Evolutionary conservation across 2,888 invertebrate species (phyloP).

Genomic region (Anoplius nigerrimus): DNA sequence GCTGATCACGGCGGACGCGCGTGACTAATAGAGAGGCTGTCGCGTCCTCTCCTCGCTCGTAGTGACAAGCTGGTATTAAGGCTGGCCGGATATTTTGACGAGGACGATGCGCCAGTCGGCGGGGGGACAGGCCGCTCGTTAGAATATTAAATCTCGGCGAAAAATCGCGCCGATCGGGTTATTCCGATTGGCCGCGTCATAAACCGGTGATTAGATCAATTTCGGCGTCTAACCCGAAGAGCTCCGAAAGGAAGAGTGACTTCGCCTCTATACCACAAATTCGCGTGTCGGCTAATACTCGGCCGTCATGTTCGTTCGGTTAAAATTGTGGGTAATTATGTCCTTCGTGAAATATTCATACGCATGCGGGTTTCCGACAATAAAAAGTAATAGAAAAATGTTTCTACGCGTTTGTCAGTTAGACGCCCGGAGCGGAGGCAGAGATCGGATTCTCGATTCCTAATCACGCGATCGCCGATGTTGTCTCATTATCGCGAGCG

Average conservation of each 20-base stretch:
- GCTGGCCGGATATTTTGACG: constrained; percentile 54
- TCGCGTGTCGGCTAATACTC: too few relatives aligned
- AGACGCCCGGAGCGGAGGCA: too few relatives aligned
- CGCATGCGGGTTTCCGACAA: too few relatives aligned
- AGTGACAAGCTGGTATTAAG: constrained; percentile 65
- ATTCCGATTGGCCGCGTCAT: constrained; percentile 48
- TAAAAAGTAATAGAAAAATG: too few relatives aligned
- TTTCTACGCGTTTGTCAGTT: too few relatives aligned
- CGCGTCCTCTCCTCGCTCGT: constrained; percentile 39
- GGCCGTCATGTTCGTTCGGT: too few relatives aligned
- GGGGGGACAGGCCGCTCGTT: constrained; percentile 67
- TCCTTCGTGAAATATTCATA: too few relatives aligned
- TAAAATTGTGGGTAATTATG: too few relatives aligned
- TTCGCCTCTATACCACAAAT: too few relatives aligned
- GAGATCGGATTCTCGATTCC: neutral
- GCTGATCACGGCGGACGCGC: constrained; percentile 22
- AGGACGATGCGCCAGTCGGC: constrained; percentile 59
- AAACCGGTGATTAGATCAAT: constrained; percentile 62
- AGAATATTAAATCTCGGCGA: constrained; percentile 60
- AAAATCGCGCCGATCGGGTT: too few relatives aligned
- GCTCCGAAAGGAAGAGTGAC: too few relatives aligned
- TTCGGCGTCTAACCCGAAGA: too few relatives aligned
- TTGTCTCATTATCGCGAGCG: constrained; percentile 14
- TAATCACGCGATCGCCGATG: neutral
- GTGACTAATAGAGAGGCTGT: constrained; percentile 60